These are phyloP conservation scores for Liopterus haemorrhoidalis DNA, from an alignment of 2,888 invertebrate genomes.

Conservation along the genomic window DNA sequence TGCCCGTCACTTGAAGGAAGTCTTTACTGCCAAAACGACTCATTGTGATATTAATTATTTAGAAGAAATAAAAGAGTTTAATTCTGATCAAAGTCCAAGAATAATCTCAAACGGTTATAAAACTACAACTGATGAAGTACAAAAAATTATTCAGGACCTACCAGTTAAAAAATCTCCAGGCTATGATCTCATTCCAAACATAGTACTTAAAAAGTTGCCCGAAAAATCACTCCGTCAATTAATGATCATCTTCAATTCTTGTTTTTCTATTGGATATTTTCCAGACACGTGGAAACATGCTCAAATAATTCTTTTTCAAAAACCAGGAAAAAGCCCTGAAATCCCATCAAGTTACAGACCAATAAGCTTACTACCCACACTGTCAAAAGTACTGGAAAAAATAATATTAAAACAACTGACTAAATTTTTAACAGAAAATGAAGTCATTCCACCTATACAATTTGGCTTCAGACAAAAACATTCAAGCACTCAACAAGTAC, in stretches of 20 bases:
- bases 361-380: conserved; percentile 11
- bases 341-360: conserved; percentile 11
- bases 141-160: conserved; percentile 8
- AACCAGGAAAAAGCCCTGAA: conserved; percentile 3
- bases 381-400: conserved; percentile 11
- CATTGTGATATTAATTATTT: too few relatives aligned
- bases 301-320: conserved; percentile 4
- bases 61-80: too few relatives aligned
- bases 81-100: too few relatives aligned
- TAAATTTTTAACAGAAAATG: neutral
- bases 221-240: conserved; percentile 24
- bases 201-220: conserved; percentile 25
- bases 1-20: conserved; percentile 11
- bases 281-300: conserved; percentile 30
- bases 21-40: conserved; percentile 12
- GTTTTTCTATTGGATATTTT: conserved; percentile 24
- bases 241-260: conserved; percentile 17
- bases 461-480: conserved; percentile 1
- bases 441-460: conserved; percentile 1
- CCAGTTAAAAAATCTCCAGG: conserved; percentile 21
- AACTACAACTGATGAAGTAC: conserved; percentile 14
- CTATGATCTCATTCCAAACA: conserved; percentile 19
- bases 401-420: conserved; percentile 1
- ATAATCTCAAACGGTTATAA: too few relatives aligned
- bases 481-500: conserved; percentile 3